A percentile compares a stretch with the other conserved stretches of the same genome.
These are phyloP conservation scores for Eristalis pertinax DNA, from an alignment of 2,888 invertebrate species.

Conservation along the genomic window DNA sequence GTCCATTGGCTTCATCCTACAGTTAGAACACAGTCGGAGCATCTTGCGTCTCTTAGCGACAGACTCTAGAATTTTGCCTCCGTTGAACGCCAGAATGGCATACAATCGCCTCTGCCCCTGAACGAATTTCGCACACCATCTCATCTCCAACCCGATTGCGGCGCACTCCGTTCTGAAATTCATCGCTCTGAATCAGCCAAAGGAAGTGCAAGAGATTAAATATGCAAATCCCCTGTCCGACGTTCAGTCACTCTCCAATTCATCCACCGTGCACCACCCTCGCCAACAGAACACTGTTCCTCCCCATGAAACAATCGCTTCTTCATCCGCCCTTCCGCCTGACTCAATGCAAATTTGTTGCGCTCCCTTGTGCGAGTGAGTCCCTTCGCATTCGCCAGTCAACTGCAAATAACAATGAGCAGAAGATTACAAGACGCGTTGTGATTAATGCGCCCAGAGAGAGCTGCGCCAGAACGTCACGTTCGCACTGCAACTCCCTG, in stretches of 20 bases:
- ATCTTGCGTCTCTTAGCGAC: no score
- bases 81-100: no score
- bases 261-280: neutral
- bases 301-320: neutral
- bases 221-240: neutral
- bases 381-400: neutral
- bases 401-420: neutral
- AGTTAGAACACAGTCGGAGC: no score
- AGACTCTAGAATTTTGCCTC: no score
- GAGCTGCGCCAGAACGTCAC: neutral
- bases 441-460: neutral
- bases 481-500: neutral
- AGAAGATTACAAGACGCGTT: neutral
- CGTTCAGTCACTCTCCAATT: neutral
- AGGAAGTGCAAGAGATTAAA: neutral
- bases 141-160: no score
- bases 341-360: neutral
- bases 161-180: no score
- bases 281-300: neutral
- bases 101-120: no score
- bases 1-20: no score
- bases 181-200: neutral
- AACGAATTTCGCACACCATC: no score
- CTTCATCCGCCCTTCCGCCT: no score
- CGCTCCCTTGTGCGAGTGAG: neutral